Evolutionary conservation across 2,113 vertebrate species (phyloP), one percentile per base, ranked within the genome.

Genomic region (Poeciliopsis prolifica): DNA sequence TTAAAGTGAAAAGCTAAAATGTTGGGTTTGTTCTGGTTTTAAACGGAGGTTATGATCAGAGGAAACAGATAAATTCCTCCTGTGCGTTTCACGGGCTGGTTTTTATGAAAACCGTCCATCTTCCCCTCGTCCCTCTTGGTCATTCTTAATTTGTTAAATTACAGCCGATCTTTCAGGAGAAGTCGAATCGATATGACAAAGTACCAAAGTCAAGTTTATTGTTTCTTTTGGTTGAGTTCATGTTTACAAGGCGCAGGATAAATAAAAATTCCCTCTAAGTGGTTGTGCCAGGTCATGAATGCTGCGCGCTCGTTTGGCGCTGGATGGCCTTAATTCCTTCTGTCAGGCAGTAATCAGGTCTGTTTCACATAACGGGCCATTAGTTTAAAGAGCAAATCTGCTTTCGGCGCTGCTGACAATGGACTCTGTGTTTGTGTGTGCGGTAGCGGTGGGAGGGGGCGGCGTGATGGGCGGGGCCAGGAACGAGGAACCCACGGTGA

Each of bases 311-410:
- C 44, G 58, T 80, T 86, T 80, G 82, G 87, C 83, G 91, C 92
- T 83, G 75, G 22, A 77, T 74, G 80, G 79, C 80, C 93, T 87
- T 96, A 96, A 97, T 97, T 95, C 89, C 87, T 90, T 90, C 91
- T 96, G 96, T 96, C 95, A 95, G 95, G 83, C 90, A 88, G 90
- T 97, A 96, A 98, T 98, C 96, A 97, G 96, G 95, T 99, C 96
- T 58, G 95, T 97, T 97, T 97, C 97, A 96, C 94, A 93, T 95
- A 95, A 96, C 95, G 94, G 93, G 89, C 94, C 94, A 95, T 96
- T 96, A 97, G 95, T 95, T 95, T 95, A 95, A 97, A 86, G 94
- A 94, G 94, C 94, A 95, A 93, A 95, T 94, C 95, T 91, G 85
- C 87, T 96, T 95, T 96, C 94, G 95, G 95, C 95, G 72, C 94